Evolutionary conservation across 2,888 invertebrate species (phyloP).

Genomic region (Noctua comes): DNA sequence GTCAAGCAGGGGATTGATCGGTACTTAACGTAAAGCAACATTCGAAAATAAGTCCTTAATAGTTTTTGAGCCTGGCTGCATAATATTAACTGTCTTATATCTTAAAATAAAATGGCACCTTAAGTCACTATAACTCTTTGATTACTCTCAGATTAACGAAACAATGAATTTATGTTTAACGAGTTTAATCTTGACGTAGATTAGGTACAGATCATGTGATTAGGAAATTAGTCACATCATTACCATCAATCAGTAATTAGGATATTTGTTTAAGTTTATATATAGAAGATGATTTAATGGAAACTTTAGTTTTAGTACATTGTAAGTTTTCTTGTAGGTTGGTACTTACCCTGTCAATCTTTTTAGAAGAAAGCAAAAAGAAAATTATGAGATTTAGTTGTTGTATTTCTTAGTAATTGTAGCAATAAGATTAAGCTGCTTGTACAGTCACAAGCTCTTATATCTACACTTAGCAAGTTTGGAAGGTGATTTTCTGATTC

Average conservation of each 20-base stretch:
- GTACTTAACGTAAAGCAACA: background rate
- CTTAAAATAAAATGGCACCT: background rate
- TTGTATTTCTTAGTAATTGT: background rate
- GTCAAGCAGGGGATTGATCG: background rate
- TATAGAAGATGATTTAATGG: slow-evolving; percentile 2
- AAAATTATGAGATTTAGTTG: slow-evolving; percentile 43
- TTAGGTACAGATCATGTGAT: slow-evolving; percentile 28
- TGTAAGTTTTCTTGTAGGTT: background rate
- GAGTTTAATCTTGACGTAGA: slow-evolving; percentile 2
- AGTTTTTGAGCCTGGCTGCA: slow-evolving; percentile 27
- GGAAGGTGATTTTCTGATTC: background rate
- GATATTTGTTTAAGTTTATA: slow-evolving; percentile 7
- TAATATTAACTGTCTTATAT: slow-evolving; percentile 28
- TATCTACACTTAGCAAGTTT: background rate
- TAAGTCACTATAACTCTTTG: background rate
- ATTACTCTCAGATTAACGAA: slow-evolving; percentile 4
- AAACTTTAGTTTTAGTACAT: slow-evolving; percentile 8
- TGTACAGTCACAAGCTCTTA: background rate
- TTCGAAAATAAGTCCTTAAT: background rate
- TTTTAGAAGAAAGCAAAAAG: slow-evolving; percentile 55
- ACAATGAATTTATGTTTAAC: slow-evolving; percentile 18
- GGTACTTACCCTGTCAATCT: slow-evolving; percentile 81
- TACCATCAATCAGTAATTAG: slow-evolving; percentile 33
- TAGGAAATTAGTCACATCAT: slow-evolving; percentile 34
- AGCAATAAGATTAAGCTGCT: background rate